phyloP scores from a whole-genome alignment of 1,140 invertebrate genomes.

The Anthonomus grandis region DNA sequence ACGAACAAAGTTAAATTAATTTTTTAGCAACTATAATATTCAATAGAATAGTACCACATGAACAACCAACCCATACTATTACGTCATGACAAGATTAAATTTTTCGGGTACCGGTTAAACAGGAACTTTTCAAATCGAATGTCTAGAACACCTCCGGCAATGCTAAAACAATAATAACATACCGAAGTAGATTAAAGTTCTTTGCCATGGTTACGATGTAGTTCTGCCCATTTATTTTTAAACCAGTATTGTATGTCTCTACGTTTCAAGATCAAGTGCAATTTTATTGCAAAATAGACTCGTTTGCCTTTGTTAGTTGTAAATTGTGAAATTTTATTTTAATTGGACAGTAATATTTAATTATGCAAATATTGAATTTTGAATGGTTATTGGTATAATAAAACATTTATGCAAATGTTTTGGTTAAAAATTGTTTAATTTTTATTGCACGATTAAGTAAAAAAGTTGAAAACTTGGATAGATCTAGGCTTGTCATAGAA shows the following conservation, averaged over 20 bases:
- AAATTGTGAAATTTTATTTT: background rate
- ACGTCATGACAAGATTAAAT: constrained; percentile 4
- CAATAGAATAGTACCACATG: background rate
- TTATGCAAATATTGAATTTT: background rate
- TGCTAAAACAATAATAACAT: constrained; percentile 10
- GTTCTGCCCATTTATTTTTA: constrained; percentile 9
- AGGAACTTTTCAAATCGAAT: constrained; percentile 20
- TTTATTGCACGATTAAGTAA: no score
- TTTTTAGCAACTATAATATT: background rate
- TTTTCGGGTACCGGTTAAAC: constrained; percentile 19
- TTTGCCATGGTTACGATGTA: constrained; percentile 21
- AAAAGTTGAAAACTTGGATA: no score
- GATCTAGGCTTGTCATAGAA: no score
- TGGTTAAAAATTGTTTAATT: no score
- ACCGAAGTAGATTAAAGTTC: constrained; percentile 10
- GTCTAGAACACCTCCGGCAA: background rate
- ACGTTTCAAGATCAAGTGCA: constrained; percentile 2
- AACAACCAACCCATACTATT: background rate
- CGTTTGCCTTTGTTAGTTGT: no score
- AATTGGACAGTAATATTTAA: background rate
- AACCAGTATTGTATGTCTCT: background rate
- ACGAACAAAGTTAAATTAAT: background rate
- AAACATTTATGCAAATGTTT: no score
- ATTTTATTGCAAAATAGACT: background rate
- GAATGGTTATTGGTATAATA: no score